Conservation (phyloP, 2,888 invertebrate species). For the Caenorhabditis sinica region DNA sequence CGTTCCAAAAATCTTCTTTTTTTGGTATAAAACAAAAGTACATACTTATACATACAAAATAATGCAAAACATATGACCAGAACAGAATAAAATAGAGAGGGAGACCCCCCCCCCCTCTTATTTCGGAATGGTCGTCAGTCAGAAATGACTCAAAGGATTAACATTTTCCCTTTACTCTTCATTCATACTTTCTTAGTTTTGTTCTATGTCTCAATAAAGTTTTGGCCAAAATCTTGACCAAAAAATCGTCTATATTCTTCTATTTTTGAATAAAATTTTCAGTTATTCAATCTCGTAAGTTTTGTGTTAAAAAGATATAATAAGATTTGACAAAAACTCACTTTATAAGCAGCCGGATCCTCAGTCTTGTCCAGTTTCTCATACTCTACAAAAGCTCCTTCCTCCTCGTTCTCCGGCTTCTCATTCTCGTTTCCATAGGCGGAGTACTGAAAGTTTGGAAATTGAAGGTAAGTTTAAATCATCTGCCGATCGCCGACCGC, state of each 20-base stretch:
- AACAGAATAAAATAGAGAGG: not conserved
- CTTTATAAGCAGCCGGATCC: constrained; percentile 54
- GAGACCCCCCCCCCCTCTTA: constrained; percentile 7
- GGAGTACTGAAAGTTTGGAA: constrained; percentile 68
- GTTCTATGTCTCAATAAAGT: not conserved
- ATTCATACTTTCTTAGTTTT: not conserved
- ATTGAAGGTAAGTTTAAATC: not conserved
- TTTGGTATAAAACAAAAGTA: not conserved
- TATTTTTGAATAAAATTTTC: not conserved
- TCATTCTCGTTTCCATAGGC: constrained; percentile 69
- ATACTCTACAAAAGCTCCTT: constrained; percentile 79
- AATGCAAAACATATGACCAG: constrained; percentile 19
- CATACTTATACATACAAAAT: not conserved
- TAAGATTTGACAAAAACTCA: not conserved
- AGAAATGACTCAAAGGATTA: constrained; percentile 37
- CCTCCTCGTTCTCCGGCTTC: constrained; percentile 67
- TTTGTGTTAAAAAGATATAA: no score
- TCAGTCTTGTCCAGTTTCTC: constrained; percentile 72
- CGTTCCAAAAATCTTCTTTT: no score
- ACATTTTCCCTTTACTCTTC: not conserved
- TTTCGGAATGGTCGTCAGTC: constrained; percentile 9
- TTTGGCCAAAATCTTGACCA: not conserved
- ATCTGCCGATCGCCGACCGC: no score
- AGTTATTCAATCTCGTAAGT: no score
- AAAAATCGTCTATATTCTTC: not conserved